Conservation (phyloP, 2,113 vertebrate genomes). For the Galemys pyrenaicus region DNA sequence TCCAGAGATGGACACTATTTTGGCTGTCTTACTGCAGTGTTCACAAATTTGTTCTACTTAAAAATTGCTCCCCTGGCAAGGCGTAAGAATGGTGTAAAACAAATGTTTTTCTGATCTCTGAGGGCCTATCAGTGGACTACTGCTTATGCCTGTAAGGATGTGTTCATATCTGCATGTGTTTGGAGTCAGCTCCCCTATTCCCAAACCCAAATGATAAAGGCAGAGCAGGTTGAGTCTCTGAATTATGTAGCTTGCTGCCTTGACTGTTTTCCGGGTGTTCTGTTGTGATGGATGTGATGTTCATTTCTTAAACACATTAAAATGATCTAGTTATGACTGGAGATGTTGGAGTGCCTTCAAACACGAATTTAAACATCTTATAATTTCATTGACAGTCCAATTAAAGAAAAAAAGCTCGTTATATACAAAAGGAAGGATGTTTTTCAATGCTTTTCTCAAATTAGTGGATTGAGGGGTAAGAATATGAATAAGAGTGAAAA, state of each 20-base stretch:
- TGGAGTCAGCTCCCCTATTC: not conserved
- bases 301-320: not conserved
- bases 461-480: not conserved
- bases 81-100: not conserved
- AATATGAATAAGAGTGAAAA: not conserved
- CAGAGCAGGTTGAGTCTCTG: not conserved
- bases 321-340: not conserved
- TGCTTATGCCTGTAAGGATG: not conserved
- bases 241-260: not conserved
- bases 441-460: not conserved
- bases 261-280: not conserved
- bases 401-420: not conserved
- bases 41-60: constrained; percentile 26
- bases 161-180: not conserved
- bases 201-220: not conserved
- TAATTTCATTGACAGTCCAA: not conserved
- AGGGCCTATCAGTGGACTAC: not conserved
- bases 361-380: not conserved
- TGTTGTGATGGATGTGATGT: not conserved
- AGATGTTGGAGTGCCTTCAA: constrained; percentile 6
- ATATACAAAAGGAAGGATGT: not conserved
- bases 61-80: not conserved
- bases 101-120: not conserved
- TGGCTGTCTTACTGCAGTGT: not conserved
- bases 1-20: not conserved